phyloP scores from a whole-genome alignment of 2,797 vertebrate species.

The Danio aesculapii region DNA sequence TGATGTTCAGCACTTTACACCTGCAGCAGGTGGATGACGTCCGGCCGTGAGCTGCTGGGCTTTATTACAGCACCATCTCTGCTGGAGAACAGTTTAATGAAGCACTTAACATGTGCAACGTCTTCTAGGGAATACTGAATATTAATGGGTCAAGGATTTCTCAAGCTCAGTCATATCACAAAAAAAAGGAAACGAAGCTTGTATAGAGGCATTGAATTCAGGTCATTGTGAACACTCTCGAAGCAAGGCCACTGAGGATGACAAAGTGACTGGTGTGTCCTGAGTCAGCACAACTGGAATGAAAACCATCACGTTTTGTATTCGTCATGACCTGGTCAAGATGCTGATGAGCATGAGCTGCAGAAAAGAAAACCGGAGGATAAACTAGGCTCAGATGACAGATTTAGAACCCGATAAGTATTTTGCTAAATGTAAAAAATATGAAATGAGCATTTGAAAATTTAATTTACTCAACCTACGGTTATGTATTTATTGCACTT shows the following conservation, averaged over 20 bases:
- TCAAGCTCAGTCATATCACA: constrained; percentile 8
- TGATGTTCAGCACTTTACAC: constrained; percentile 42
- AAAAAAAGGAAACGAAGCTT: background rate
- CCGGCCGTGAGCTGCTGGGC: background rate
- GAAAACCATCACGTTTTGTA: background rate
- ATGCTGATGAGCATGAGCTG: background rate
- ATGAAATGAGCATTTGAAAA: too few species aligned
- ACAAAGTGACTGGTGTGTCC: background rate
- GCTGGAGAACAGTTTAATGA: constrained; percentile 31
- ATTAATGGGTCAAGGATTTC: constrained; percentile 23
- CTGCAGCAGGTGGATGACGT: constrained; percentile 40
- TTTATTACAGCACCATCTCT: constrained; percentile 55
- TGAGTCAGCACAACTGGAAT: background rate
- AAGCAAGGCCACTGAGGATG: background rate
- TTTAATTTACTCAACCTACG: too few species aligned
- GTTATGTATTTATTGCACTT: too few species aligned
- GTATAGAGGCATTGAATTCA: background rate
- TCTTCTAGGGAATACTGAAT: constrained; percentile 23
- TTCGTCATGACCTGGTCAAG: background rate
- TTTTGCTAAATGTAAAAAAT: too few species aligned
- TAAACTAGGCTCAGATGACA: background rate
- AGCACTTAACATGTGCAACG: constrained; percentile 30
- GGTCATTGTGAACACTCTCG: background rate
- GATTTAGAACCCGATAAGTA: too few species aligned
- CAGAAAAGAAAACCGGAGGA: background rate